Evolutionary conservation across 2,113 vertebrate species (phyloP).

Genomic region (Castor canadensis): DNA sequence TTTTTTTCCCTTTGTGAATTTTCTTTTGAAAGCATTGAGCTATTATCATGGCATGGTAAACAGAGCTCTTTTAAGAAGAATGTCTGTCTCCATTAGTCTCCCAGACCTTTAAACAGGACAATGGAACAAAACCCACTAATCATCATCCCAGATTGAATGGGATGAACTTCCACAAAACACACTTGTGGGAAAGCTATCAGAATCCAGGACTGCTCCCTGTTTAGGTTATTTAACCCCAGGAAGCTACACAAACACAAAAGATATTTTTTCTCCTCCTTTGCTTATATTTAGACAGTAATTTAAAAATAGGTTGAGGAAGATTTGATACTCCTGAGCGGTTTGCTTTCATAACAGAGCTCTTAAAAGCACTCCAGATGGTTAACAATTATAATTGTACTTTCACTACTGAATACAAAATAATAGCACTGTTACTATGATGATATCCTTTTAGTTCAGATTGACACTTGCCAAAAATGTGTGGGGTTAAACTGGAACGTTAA

Average conservation of each 20-base stretch:
- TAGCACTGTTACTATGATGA: not conserved
- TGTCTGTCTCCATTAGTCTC: slow-evolving; percentile 28
- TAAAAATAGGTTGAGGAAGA: slow-evolving; percentile 48
- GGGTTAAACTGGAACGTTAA: slow-evolving; percentile 20
- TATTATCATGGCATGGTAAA: slow-evolving; percentile 51
- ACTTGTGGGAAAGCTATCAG: not conserved
- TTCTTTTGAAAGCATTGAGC: slow-evolving; percentile 53
- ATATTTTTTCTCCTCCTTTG: not conserved
- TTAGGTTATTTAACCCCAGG: not conserved
- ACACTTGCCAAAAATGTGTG: not conserved
- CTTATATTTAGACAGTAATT: slow-evolving; percentile 50
- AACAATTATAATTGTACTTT: slow-evolving; percentile 52
- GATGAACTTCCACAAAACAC: slow-evolving; percentile 30
- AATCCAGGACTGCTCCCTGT: not conserved
- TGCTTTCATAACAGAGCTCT: slow-evolving; percentile 46
- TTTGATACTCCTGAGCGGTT: not conserved
- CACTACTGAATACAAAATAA: slow-evolving; percentile 38
- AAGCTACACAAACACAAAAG: not conserved
- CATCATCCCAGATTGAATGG: not conserved
- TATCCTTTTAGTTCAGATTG: not conserved
- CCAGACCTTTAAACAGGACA: slow-evolving; percentile 32
- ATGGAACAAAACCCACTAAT: slow-evolving; percentile 44
- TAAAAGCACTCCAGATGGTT: slow-evolving; percentile 48
- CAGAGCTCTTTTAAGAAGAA: slow-evolving; percentile 65
- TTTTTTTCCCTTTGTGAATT: slow-evolving; percentile 50